Conservation (phyloP, 2,797 vertebrate species). For the Intellagama lesueurii region DNA sequence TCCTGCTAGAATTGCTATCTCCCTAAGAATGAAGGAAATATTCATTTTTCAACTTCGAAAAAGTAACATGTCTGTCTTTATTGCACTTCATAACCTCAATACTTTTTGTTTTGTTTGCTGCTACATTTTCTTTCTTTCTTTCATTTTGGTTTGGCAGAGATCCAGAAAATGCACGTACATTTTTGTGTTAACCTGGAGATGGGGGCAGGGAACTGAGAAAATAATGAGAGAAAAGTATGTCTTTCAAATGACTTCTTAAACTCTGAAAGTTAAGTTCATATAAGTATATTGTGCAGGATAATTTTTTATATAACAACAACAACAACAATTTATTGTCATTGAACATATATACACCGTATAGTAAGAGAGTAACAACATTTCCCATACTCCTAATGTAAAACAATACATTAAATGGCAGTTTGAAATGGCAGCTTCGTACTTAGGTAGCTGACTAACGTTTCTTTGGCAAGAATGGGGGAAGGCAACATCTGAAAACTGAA, state of each 20-base stretch:
- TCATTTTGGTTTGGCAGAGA: slow-evolving; percentile 20
- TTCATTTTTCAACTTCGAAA: slow-evolving; percentile 2
- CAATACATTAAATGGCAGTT: background rate
- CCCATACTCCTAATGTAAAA: background rate
- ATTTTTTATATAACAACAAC: background rate
- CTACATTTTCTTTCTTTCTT: background rate
- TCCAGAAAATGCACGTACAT: background rate
- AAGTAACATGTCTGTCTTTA: background rate
- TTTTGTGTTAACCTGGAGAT: slow-evolving; percentile 7
- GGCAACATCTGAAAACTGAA: background rate
- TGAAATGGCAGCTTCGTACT: slow-evolving; percentile 18
- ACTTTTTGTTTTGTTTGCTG: slow-evolving; percentile 7
- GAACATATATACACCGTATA: background rate
- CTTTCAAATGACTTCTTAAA: background rate
- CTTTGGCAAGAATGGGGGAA: background rate
- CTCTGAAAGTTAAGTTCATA: background rate
- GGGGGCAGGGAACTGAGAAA: background rate
- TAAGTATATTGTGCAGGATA: background rate
- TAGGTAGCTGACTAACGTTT: background rate
- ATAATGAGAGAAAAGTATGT: background rate
- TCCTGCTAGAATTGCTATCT: background rate
- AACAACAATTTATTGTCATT: no score
- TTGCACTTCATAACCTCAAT: background rate
- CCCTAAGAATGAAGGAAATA: background rate
- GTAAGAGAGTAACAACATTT: background rate